phyloP scores from a whole-genome alignment of 2,888 invertebrate genomes.

The Leptinotarsa rubiginosa region DNA sequence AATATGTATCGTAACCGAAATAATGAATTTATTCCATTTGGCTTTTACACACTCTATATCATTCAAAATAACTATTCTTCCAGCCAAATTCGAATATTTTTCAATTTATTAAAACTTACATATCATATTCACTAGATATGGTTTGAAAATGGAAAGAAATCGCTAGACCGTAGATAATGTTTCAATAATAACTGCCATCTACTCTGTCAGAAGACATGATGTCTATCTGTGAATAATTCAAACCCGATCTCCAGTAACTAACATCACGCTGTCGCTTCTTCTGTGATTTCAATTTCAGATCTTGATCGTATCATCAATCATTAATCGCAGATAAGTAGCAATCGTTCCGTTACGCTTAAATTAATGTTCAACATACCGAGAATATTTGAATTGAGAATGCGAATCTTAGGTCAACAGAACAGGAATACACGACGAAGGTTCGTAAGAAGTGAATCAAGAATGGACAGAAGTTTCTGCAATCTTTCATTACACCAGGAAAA shows the following conservation, averaged over 20 bases:
- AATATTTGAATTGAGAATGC: not conserved
- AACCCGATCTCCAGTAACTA: not conserved
- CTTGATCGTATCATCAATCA: constrained; percentile 4
- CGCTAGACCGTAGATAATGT: not conserved
- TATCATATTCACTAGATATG: too few species aligned
- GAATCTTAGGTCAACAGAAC: not conserved
- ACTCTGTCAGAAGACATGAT: not conserved
- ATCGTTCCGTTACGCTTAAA: too few species aligned
- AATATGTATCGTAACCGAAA: too few species aligned
- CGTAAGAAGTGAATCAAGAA: not conserved
- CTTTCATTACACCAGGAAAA: too few species aligned
- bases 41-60: too few species aligned
- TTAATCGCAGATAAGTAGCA: not conserved
- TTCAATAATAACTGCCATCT: not conserved
- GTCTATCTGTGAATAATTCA: constrained; percentile 11
- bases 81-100: too few species aligned
- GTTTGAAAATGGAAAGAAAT: too few species aligned
- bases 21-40: too few species aligned
- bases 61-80: too few species aligned
- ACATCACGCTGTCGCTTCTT: not conserved
- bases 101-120: too few species aligned
- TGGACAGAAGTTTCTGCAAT: too few species aligned
- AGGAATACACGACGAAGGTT: not conserved
- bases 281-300: constrained; percentile 14
- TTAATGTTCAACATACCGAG: not conserved